phyloP scores from a whole-genome alignment of 2,888 invertebrate genomes.

The Aphidoletes aphidimyza region DNA sequence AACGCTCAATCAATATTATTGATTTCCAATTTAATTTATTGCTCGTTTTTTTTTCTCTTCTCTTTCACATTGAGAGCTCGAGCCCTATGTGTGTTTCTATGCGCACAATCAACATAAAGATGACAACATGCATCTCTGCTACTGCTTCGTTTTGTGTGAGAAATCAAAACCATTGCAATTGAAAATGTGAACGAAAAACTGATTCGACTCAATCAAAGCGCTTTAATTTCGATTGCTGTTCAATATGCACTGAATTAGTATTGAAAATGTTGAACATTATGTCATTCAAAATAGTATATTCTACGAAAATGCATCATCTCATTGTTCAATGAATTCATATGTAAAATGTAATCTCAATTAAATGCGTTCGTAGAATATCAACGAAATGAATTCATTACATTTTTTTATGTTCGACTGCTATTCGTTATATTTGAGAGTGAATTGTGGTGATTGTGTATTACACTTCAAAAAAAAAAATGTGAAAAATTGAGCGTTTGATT shows the following conservation, averaged over 20 bases:
- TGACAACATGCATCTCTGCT: neutral
- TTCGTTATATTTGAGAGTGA: neutral
- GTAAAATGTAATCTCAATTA: constrained; percentile 7
- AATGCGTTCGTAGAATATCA: neutral
- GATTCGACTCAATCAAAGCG: constrained; percentile 5
- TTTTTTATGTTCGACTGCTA: neutral
- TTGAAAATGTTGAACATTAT: neutral
- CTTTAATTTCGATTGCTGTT: constrained; percentile 44
- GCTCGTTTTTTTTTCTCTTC: neutral
- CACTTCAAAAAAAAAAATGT: neutral
- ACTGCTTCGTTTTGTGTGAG: neutral
- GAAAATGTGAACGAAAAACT: constrained; percentile 21
- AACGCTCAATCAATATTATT: constrained; percentile 7
- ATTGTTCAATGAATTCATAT: neutral
- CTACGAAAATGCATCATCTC: neutral
- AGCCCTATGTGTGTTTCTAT: neutral
- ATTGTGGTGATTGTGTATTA: neutral
- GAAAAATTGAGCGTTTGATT: neutral
- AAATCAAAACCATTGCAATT: neutral
- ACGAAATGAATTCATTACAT: neutral
- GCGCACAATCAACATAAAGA: too few species aligned
- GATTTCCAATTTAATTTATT: constrained; percentile 14
- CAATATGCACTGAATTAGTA: neutral
- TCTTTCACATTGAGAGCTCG: neutral
- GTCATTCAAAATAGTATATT: neutral